These are phyloP conservation scores for Notospermus geniculatus DNA, from an alignment of 1,140 invertebrate genomes.

Conservation along the genomic window DNA sequence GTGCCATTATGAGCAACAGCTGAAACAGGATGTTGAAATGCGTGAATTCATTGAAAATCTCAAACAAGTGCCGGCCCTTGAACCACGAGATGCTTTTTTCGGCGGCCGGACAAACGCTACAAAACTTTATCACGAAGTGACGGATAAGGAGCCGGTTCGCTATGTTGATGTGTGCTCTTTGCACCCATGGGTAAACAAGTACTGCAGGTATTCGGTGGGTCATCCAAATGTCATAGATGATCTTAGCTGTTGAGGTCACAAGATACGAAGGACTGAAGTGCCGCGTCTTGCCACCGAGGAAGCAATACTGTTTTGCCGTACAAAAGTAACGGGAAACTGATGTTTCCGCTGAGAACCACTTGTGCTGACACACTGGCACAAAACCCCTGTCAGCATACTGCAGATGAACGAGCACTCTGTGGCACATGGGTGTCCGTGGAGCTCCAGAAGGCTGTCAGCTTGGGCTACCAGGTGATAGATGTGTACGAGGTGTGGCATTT, in stretches of 20 bases:
- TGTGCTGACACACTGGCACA: constrained; percentile 25
- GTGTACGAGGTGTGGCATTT: constrained; percentile 51
- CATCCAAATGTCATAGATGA: constrained; percentile 25
- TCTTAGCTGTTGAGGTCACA: constrained; percentile 19
- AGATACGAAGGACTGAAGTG: constrained; percentile 33
- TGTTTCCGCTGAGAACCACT: too few relatives aligned
- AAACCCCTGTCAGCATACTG: constrained; percentile 11
- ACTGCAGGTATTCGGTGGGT: constrained; percentile 6
- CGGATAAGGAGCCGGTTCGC: constrained; percentile 5
- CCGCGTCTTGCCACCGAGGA: constrained; percentile 27
- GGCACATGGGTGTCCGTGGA: constrained; percentile 53
- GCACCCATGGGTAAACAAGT: constrained; percentile 22
- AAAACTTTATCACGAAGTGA: constrained; percentile 6
- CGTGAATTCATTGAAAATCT: constrained; percentile 17
- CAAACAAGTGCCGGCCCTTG: constrained; percentile 15
- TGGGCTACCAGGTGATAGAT: constrained; percentile 45
- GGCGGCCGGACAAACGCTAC: constrained; percentile 18
- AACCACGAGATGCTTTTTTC: constrained; percentile 41
- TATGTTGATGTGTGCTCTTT: constrained; percentile 20
- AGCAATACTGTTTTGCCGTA: too few relatives aligned
- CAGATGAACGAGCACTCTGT: constrained; percentile 38
- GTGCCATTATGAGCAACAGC: constrained; percentile 20
- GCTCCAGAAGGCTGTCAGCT: constrained; percentile 40
- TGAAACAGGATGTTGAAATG: constrained; percentile 13
- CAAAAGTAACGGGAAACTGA: too few relatives aligned